Base-by-base conservation (phyloP, 2,113 vertebrate genomes). In the Elanoides forficatus region DNA sequence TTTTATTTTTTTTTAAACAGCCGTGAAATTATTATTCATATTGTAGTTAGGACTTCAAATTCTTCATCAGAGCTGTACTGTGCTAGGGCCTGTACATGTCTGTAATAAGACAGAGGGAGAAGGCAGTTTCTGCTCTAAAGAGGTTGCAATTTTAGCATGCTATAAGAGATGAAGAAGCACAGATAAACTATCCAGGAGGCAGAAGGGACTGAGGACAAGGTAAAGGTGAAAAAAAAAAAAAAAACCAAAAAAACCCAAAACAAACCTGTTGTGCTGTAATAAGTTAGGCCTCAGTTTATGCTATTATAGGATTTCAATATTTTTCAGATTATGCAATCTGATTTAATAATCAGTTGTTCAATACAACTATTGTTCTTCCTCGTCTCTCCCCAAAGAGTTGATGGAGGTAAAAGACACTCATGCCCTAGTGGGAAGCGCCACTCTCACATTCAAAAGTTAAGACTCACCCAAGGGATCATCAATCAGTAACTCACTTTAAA, bases 401-500 rank as follows among this genome's bases (percentile, higher is more conserved):
- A 50, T 29, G 86, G 45, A 95, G 45, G 88, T 73, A 95, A 81
- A 62, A 84, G 70, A 62, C 84, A 65, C 34, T 94, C 20, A 2
- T 81, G 82, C 85, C 84, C 91, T 83, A 30, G 70, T 45, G 65
- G 80, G 82, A 94, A 92, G 48, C 34, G 3, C 89, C 22, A 19
- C 86, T 96, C 91, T 93, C 81, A 90, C 73, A 45, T 81, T 88
- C 94, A 92, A 95, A 96, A 96, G 83, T 80, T 74, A 90, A 90
- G 81, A 66, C 53, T 95, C 87, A 95, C 93, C 84, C 92, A 97
- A 84, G 96, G 71, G 74, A 97, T 97, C 94, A 81, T 97, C 97
- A 96, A 96, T 97, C 97, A 96, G 94, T 80, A 93, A 93, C 94
- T 96, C 90, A 89, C 95, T 98, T 97, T 96, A 97, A 98, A 98